phyloP scores from a whole-genome alignment of 2,888 invertebrate species.

The Nebria salina region DNA sequence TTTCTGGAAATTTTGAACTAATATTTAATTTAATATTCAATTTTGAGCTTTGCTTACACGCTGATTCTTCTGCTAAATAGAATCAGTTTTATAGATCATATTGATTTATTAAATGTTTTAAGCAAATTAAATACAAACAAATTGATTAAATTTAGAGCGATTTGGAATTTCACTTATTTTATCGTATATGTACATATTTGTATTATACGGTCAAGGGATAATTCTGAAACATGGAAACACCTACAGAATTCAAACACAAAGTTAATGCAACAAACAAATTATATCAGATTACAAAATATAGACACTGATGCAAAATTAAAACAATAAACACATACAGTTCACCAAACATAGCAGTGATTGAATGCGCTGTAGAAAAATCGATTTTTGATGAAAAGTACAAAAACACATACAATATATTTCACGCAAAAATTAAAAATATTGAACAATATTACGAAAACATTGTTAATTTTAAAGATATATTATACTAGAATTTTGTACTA shows the following conservation, averaged over 20 bases:
- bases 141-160: background rate
- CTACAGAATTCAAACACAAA: background rate
- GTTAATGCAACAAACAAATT: background rate
- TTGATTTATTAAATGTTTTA: background rate
- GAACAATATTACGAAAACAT: too few species aligned
- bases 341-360: too few species aligned
- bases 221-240: background rate
- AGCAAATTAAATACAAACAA: background rate
- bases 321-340: too few species aligned
- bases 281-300: too few species aligned
- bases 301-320: too few species aligned
- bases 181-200: background rate
- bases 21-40: background rate
- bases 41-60: background rate
- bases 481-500: too few species aligned
- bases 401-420: too few species aligned
- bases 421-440: too few species aligned
- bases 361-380: too few species aligned
- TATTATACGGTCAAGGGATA: background rate
- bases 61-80: background rate
- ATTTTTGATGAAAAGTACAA: too few species aligned
- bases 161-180: too few species aligned
- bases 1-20: conserved; percentile 6
- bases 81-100: background rate
- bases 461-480: too few species aligned